Evolutionary conservation across 92 coral and sea anemone genomes (phyloP).

Genomic region (Porites divaricata): DNA sequence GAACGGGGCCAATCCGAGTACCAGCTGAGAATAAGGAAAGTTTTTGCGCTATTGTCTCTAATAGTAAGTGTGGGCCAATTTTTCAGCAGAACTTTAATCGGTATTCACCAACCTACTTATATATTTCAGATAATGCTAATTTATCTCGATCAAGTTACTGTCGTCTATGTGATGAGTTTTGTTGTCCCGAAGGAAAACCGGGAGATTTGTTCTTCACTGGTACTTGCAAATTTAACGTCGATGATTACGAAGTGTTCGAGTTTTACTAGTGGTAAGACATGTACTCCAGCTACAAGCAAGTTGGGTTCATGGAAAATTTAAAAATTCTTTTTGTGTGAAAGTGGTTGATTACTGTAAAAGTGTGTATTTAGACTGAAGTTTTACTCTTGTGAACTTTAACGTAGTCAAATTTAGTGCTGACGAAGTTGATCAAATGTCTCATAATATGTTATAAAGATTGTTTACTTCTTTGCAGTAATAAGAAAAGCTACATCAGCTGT

Average conservation of each 20-base stretch:
- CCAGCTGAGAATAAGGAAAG: not conserved
- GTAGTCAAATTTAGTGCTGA: no score
- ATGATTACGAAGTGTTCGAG: not conserved
- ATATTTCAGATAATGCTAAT: no score
- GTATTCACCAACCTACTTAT: no score
- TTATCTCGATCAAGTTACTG: not conserved
- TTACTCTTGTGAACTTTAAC: no score
- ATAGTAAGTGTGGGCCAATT: not conserved
- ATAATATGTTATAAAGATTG: no score
- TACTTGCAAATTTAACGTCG: not conserved
- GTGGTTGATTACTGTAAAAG: no score
- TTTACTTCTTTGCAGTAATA: no score
- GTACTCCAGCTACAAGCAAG: not conserved
- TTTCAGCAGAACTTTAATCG: not conserved
- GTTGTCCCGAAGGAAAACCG: not conserved
- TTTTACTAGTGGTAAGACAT: not conserved
- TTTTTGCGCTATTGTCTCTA: accelerated
- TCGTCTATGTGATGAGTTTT: not conserved
- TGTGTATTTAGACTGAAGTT: no score
- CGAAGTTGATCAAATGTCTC: no score
- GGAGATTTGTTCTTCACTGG: not conserved
- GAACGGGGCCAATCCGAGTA: not conserved
- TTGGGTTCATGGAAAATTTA: no score
- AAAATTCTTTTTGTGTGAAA: no score
- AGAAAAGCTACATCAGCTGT: no score